A percentile compares a stretch with the other conserved stretches of the same genome.
Conservation (phyloP, 2,888 invertebrate species). For the Drosophila multiciliata region DNA sequence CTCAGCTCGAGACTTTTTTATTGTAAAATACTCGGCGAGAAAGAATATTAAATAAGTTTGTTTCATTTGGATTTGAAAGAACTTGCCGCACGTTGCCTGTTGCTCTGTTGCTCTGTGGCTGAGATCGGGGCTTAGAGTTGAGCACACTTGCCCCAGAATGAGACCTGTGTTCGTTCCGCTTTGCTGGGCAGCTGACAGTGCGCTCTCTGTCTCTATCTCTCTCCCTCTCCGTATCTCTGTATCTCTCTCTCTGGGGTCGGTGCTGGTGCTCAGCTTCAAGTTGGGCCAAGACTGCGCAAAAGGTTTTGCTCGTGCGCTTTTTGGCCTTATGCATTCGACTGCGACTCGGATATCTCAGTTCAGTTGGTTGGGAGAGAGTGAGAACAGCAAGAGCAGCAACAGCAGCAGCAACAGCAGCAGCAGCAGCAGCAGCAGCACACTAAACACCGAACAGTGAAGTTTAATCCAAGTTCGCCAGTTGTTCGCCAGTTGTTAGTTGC, state of each 20-base stretch:
- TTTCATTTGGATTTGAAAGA: conserved; percentile 77
- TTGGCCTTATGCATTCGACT: conserved; percentile 73
- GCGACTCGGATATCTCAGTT: conserved; percentile 45
- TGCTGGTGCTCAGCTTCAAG: conserved; percentile 48
- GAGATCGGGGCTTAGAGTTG: conserved; percentile 22
- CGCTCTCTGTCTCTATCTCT: conserved; percentile 20
- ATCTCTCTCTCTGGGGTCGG: conserved; percentile 37
- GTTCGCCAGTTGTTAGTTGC: conserved; percentile 40
- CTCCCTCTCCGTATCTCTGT: conserved; percentile 12
- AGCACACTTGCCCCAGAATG: conserved; percentile 59
- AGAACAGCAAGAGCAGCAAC: conserved; percentile 15
- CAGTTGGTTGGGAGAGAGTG: conserved; percentile 12
- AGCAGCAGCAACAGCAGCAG: conserved; percentile 18
- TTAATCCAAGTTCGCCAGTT: conserved; percentile 55
- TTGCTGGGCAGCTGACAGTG: conserved; percentile 71
- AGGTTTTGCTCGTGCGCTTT: conserved; percentile 72
- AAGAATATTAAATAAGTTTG: conserved; percentile 77
- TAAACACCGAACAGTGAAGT: conserved; percentile 24
- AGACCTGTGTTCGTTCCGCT: conserved; percentile 74
- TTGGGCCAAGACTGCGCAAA: conserved; percentile 68
- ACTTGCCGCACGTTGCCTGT: conserved; percentile 65
- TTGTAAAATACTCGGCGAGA: conserved; percentile 37
- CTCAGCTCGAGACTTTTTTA: conserved; percentile 15
- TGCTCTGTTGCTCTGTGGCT: conserved; percentile 35
- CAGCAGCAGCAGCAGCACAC: conserved; percentile 17